phyloP scores from a whole-genome alignment of 2,888 invertebrate species.

The Chrysopilus asiliformis region DNA sequence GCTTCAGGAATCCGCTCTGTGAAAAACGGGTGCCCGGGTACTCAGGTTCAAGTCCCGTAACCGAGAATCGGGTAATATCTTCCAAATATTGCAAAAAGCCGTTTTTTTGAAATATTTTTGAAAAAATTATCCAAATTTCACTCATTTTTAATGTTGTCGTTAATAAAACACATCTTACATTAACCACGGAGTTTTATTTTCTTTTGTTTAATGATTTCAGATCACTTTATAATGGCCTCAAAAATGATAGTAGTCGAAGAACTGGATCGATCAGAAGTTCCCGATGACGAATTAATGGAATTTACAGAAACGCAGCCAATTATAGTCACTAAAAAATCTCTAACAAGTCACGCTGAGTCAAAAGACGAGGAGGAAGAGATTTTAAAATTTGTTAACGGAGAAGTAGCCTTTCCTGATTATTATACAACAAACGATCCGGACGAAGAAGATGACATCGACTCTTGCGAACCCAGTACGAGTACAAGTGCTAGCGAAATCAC shows the following conservation, averaged over 20 bases:
- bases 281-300: slow-evolving; percentile 28
- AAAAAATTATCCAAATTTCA: too few species aligned
- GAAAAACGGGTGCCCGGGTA: too few species aligned
- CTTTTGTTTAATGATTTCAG: too few species aligned
- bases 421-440: slow-evolving; percentile 38
- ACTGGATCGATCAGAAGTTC: slow-evolving; percentile 16
- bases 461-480: background rate
- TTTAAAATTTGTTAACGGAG: slow-evolving; percentile 55
- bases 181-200: too few species aligned
- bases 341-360: slow-evolving; percentile 17
- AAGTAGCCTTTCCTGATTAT: slow-evolving; percentile 57
- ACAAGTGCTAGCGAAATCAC: background rate
- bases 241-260: slow-evolving; percentile 13
- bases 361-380: slow-evolving; percentile 34
- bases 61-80: too few species aligned
- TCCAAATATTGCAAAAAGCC: too few species aligned
- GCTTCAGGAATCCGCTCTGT: too few species aligned
- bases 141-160: too few species aligned
- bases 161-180: too few species aligned
- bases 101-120: too few species aligned
- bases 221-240: too few species aligned
- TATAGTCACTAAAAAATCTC: slow-evolving; percentile 13
- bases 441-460: slow-evolving; percentile 32
- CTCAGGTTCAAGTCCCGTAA: too few species aligned
- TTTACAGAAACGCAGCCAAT: slow-evolving; percentile 29